Evolutionary conservation across 2,113 vertebrate species (phyloP).

Genomic region (Phylloscopus trochiloides): DNA sequence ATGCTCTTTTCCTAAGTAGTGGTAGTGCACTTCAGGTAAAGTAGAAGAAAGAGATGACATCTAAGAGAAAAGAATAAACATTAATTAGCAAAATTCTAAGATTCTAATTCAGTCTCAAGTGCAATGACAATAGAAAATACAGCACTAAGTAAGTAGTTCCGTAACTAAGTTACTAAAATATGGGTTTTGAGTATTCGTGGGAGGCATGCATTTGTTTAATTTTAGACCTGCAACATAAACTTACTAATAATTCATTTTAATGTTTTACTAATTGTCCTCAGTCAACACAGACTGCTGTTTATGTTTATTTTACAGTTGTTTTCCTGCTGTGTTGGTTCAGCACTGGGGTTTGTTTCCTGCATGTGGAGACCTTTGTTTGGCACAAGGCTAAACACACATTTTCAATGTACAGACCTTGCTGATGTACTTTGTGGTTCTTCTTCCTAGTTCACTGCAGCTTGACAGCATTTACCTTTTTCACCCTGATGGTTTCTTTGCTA

Average conservation of each 20-base stretch:
- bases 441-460: neutral
- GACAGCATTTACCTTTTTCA: neutral
- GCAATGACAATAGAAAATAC: neutral
- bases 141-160: neutral
- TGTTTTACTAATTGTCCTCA: neutral
- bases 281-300: neutral
- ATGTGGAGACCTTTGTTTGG: neutral
- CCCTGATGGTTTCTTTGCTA: neutral
- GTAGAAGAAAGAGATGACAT: slow-evolving; percentile 79
- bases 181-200: neutral
- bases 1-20: slow-evolving; percentile 49
- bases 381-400: neutral
- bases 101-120: neutral
- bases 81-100: neutral
- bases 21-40: slow-evolving; percentile 83
- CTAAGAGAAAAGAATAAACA: slow-evolving; percentile 50
- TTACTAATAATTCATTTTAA: neutral
- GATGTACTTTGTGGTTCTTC: neutral
- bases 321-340: neutral
- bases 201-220: neutral
- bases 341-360: neutral
- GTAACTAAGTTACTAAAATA: neutral
- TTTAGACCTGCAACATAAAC: neutral
- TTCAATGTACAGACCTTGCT: neutral
- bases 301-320: neutral